Evolutionary conservation across 2,113 vertebrate species (phyloP), one percentile per base, ranked within the genome.

Genomic region (Brachionichthys hirsutus): DNA sequence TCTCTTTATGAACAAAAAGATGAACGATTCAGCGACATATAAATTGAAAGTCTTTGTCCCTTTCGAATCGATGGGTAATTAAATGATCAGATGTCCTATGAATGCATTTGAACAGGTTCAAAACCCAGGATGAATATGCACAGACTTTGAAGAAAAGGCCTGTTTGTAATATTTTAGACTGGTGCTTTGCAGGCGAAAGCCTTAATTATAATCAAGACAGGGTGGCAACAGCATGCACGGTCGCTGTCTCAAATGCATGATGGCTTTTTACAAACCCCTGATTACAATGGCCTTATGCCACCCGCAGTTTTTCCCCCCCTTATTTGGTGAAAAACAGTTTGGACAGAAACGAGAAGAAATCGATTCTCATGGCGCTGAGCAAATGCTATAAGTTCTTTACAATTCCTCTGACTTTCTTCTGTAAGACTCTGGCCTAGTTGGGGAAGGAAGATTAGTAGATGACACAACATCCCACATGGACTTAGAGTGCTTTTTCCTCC

Each of bases 391-490:
- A 82, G 62, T 71, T 80, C 50, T 62, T 54, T 35, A 34, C 65
- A 62, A 48, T 67, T 75, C 40, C 66, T 72, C 17, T 0, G 44
- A 71, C 59, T 78, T 76, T 70, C 67, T 71, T 54, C 44, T 62
- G 61, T 59, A 75, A 68, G 67, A 51, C 46, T 80, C n/a, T 67
- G 73, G 68, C 69, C 75, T 83, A 83, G 56, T 81, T 75, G 62
- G 22, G 54, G 52, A 79, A 41, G 20, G 48, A 53, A 76, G 85
- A 86, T 87, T 85, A 88, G 74, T 38, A 47, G 52, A 82, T 84
- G 77, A 65, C 67, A 61, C 54, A 73, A 67, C 77, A 82, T 82
- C 82, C 86, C 83, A 81, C 82, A 59, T 60, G 59, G 82, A 68
- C 70, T 87, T 76, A 78, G 60, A 81, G 67, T 54, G 75, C 52